Base-by-base conservation (phyloP, 2,113 vertebrate species). In the Daboia siamensis region DNA sequence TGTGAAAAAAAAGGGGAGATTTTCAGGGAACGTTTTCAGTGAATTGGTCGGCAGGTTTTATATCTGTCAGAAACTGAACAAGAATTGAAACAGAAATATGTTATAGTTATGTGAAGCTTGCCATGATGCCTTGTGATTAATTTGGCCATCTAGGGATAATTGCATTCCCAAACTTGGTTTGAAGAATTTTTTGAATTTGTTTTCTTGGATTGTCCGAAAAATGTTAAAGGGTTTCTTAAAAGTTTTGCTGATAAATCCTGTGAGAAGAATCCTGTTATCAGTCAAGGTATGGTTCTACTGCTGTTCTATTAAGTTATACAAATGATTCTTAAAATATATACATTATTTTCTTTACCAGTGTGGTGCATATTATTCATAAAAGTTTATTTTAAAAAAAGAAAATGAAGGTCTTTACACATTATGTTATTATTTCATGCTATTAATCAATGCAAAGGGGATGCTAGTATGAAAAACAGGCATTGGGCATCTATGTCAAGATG, bases 101-200 rank as follows among this genome's bases (percentile, higher is more conserved):
- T 46, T 15, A 61, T n/a, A 21, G 39, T 20, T 44, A 85, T 6
- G 33, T 51, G 55, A 84, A 11, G 10, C 52, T 44, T 0, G 5
- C 55, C 5, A 69, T 5, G 24, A 0, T 26, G 90, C 20, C 87
- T 88, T 93, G 29, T n/a, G 89, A 20, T 54, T 20, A 74, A 17
- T 44, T 20, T 21, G 51, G 7, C 4, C 11, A 26, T 0, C 0
- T 0, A 1, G 0, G 2, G 0, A 0, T 0, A 0, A 59, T 46
- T 39, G 1, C 0, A 44, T 85, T 89, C 11, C 29, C n/a, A 86
- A 48, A 2, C 33, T 26, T 1, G 86, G 93, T 52, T 48, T 17
- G 1, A 1, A 88, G 17, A 9, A 0, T 1, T 15, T 44, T 64
- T 0, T 93, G 12, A 12, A 90, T 0, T 69, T 7, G 24, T 3